Evolutionary conservation across 2,888 invertebrate species (phyloP).

Genomic region (Drosophila paucipuncta): DNA sequence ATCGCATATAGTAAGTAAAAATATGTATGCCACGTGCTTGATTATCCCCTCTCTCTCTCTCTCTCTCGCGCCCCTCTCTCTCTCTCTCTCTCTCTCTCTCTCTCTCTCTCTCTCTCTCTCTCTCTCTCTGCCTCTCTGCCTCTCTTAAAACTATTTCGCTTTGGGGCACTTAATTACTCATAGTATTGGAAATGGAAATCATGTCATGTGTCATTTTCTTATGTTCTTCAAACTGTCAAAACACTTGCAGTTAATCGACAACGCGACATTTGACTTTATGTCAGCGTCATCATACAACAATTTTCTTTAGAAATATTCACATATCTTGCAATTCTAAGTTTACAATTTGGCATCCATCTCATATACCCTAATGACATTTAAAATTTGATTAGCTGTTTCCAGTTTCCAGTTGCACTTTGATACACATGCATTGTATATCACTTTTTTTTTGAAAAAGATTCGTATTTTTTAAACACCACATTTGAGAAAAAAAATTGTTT

Average conservation of each 20-base stretch:
- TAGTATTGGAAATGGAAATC: slow-evolving; percentile 26
- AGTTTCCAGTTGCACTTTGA: not conserved
- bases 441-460: not conserved
- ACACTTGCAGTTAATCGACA: slow-evolving; percentile 34
- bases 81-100: slow-evolving; percentile 21
- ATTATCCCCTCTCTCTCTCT: slow-evolving; percentile 7
- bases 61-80: not conserved
- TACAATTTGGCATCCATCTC: not conserved
- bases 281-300: slow-evolving; percentile 43
- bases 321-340: slow-evolving; percentile 27
- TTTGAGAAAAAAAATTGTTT: not conserved
- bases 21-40: slow-evolving; percentile 50
- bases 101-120: not conserved
- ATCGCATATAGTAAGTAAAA: not conserved
- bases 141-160: slow-evolving; percentile 18
- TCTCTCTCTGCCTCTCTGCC: slow-evolving; percentile 24
- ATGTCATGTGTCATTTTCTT: slow-evolving; percentile 22
- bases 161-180: not conserved
- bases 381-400: not conserved
- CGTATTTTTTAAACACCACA: not conserved
- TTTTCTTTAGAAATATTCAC: slow-evolving; percentile 34
- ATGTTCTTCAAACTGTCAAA: slow-evolving; percentile 2
- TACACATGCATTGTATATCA: not conserved
- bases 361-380: slow-evolving; percentile 8
- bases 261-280: slow-evolving; percentile 23